Evolutionary conservation across 2,797 vertebrate species (phyloP).

Genomic region (Pangasius mekongensis): DNA sequence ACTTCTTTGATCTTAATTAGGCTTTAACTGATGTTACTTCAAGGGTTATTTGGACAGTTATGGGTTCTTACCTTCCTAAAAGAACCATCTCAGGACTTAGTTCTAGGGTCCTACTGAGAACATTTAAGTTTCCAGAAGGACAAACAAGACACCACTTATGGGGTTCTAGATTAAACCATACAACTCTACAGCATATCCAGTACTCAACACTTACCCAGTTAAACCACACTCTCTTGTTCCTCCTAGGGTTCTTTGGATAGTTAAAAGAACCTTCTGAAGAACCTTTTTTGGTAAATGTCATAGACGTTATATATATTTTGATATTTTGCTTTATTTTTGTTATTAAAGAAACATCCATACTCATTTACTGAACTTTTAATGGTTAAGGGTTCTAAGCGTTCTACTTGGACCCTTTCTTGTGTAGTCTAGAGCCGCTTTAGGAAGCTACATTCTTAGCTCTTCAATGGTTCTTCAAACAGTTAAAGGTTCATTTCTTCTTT

Average conservation of each 20-base stretch:
- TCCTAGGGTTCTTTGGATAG: neutral
- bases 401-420: neutral
- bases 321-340: neutral
- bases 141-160: neutral
- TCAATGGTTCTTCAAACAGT: neutral
- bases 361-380: neutral
- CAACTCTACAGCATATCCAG: neutral
- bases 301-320: neutral
- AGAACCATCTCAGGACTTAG: neutral
- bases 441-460: no score
- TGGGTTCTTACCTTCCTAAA: neutral
- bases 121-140: neutral
- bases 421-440: neutral
- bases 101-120: neutral
- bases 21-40: neutral
- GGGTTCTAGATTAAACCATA: neutral
- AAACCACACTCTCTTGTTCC: neutral
- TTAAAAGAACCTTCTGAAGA: neutral
- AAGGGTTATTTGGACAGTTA: neutral
- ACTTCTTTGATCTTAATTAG: neutral
- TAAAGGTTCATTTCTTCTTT: neutral
- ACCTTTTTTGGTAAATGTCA: neutral
- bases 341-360: neutral
- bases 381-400: neutral
- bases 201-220: neutral